Conservation (phyloP, 2,113 vertebrate genomes). For the Amphiprion ocellaris region DNA sequence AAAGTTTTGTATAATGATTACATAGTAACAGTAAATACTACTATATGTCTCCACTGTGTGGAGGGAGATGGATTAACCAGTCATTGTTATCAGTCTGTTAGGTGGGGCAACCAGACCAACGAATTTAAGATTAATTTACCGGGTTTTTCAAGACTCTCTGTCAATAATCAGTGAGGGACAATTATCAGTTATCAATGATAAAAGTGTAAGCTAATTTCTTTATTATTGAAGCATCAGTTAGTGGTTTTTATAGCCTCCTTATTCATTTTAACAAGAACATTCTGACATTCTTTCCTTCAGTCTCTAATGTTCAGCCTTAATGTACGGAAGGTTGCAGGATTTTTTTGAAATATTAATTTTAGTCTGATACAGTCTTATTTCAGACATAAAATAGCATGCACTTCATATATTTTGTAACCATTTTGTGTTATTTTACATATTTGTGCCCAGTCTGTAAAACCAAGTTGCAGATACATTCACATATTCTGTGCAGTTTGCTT, state of each 20-base stretch:
- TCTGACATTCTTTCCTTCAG: neutral
- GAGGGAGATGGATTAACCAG: conserved; percentile 43
- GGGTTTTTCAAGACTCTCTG: neutral
- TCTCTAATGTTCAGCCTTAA: neutral
- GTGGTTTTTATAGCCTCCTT: neutral
- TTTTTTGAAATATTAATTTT: neutral
- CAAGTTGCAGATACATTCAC: too few species aligned
- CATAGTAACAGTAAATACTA: neutral
- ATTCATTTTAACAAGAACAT: neutral
- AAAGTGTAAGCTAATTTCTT: neutral
- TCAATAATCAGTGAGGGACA: neutral
- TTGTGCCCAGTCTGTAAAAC: neutral
- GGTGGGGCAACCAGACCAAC: conserved; percentile 29
- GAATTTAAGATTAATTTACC: conserved; percentile 46
- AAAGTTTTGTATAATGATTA: neutral
- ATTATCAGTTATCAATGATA: too few species aligned
- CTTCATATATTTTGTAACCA: neutral
- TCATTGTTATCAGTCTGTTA: conserved; percentile 46
- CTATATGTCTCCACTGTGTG: neutral
- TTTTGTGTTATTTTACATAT: neutral
- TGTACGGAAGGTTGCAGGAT: neutral
- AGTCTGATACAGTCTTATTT: neutral
- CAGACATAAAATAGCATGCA: neutral
- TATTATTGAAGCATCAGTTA: neutral
- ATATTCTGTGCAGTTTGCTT: too few species aligned